A percentile compares a stretch with the other conserved stretches of the same genome.
phyloP scores from a whole-genome alignment of 2,888 invertebrate species.

The Cylloceria caligata region DNA sequence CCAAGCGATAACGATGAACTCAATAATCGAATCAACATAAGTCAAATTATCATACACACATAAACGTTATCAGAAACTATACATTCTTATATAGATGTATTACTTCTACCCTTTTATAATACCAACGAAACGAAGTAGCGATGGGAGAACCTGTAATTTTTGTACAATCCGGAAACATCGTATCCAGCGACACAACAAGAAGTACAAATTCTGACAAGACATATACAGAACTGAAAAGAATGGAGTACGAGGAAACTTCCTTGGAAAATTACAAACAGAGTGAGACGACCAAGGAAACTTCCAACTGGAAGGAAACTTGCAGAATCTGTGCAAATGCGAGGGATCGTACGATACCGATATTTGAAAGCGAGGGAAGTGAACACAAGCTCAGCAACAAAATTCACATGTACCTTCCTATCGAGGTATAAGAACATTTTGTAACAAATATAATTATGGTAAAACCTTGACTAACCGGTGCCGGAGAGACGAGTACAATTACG shows the following conservation, averaged over 20 bases:
- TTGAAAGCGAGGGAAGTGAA: conserved; percentile 87
- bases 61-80: background rate
- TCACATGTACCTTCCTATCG: conserved; percentile 88
- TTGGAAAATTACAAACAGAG: background rate
- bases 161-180: background rate
- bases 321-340: conserved; percentile 86
- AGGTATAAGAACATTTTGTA: conserved; percentile 83
- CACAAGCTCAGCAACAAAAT: conserved; percentile 88
- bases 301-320: conserved; percentile 82
- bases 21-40: background rate
- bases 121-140: conserved; percentile 21
- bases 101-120: background rate
- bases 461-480: background rate
- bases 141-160: too few species aligned
- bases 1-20: background rate
- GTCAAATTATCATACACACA: background rate
- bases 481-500: background rate
- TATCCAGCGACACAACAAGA: background rate
- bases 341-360: conserved; percentile 87
- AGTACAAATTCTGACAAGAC: background rate
- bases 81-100: background rate
- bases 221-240: background rate
- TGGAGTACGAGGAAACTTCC: background rate
- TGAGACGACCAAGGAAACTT: conserved; percentile 4
- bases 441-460: background rate